Evolutionary conservation across 2,888 invertebrate genomes (phyloP), one percentile per base, ranked within the genome.

Genomic region (Bugula neritina): DNA sequence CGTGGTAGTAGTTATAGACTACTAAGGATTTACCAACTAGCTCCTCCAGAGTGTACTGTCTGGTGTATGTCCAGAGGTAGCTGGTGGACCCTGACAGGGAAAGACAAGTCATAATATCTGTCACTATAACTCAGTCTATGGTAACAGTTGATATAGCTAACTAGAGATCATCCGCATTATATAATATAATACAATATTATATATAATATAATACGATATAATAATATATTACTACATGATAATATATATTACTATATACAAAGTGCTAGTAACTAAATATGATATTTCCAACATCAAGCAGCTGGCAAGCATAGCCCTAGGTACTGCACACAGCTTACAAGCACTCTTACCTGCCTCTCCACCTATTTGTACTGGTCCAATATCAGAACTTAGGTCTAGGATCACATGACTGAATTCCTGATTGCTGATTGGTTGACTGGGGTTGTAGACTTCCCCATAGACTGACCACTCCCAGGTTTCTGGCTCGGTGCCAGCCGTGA

Each of bases 401-500:
- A 63, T 63, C 63, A 63, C 17, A 27, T 63, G 34, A 34, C 31
- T n/a, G 31, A 63, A 63, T 27, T 13, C 17, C 34, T 63, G 63
- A 5, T 25, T n/a, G 10, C 63, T 63, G 63, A 63, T 63, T 63
- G 63, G 63, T 34, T 63, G 63, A 34, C 63, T 63, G 17, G 63
- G 63, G 27, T 63, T 34, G n/a, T 63, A 63, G 2, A 63, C 31
- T 34, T 63, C 63, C 2, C 27, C 34, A 63, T 63, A 63, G 29
- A 63, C 31, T 13, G 27, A 27, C 63, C 63, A 63, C n/a, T 63
- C 63, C 63, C 29, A 27, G 3, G 27, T 31, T 63, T 34, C 34
- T 63, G 63, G 63, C 63, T 63, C 63, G 5, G 63, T 63, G 63
- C 63, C 63, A 63, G 63, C 29, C 17, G 31, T 31, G n/a, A 63